Evolutionary conservation across 2,113 vertebrate species (phyloP), one percentile per base, ranked within the genome.

Genomic region (Sorex araneus): DNA sequence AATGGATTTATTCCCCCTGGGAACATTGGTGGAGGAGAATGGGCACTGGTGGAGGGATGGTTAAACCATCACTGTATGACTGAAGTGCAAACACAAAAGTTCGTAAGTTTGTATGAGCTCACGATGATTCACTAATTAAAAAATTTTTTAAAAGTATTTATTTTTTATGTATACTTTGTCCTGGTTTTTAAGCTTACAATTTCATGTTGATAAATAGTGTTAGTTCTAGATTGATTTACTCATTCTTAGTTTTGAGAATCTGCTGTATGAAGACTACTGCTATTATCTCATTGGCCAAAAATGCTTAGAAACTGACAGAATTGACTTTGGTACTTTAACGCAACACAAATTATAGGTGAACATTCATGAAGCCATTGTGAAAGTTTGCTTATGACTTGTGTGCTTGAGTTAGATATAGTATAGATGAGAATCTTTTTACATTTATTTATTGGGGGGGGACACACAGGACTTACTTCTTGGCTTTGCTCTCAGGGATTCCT

Each of bases 1-100:
- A 93, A 60, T 4, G 21, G 11, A 60, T 63, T 90, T 85, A 60
- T 73, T 80, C n/a, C n/a, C n/a, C n/a, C n/a, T n/a, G n/a, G n/a
- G n/a, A n/a, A n/a, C n/a, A n/a, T n/a, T n/a, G n/a, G n/a, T n/a
- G n/a, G n/a, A n/a, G n/a, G n/a, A n/a, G n/a, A n/a, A n/a, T n/a
- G n/a, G n/a, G n/a, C n/a, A n/a, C n/a, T n/a, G n/a, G n/a, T n/a
- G n/a, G n/a, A n/a, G n/a, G n/a, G n/a, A n/a, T n/a, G n/a, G n/a
- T n/a, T n/a, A n/a, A n/a, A n/a, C n/a, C n/a, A n/a, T n/a, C n/a
- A n/a, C n/a, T n/a, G n/a, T n/a, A n/a, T n/a, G n/a, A n/a, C n/a
- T n/a, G n/a, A n/a, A n/a, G n/a, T n/a, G n/a, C n/a, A n/a, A n/a
- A n/a, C n/a, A n/a, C n/a, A n/a, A n/a, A n/a, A n/a, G n/a, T n/a